Evolutionary conservation across 92 coral and sea anemone species (phyloP).

Genomic region (Hydrozoanthus gracilis): DNA sequence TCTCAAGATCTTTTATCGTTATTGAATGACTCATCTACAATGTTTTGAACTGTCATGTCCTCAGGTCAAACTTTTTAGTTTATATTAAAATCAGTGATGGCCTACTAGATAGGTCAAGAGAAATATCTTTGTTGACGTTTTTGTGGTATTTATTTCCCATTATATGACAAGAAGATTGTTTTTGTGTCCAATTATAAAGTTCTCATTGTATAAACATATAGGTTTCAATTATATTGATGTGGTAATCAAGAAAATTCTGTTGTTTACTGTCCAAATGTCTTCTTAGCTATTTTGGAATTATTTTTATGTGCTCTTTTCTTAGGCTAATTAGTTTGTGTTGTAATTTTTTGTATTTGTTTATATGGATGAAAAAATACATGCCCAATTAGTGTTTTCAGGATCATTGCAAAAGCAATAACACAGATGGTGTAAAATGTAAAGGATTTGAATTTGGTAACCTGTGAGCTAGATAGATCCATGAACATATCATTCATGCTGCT

Average conservation of each 20-base stretch:
- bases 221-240: neutral
- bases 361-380: no score
- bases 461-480: no score
- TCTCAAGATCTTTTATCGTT: neutral
- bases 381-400: neutral
- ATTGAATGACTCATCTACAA: neutral
- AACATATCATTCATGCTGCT: no score
- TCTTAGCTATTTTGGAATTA: neutral
- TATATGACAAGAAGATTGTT: neutral
- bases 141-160: neutral
- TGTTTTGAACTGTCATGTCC: slow-evolving; percentile 3
- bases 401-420: neutral
- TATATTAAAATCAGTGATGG: neutral
- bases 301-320: neutral
- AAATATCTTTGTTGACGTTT: slow-evolving; percentile 1
- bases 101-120: slow-evolving; percentile 7
- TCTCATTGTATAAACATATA: neutral
- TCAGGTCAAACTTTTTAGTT: neutral
- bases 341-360: neutral
- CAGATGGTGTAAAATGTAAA: neutral
- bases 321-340: neutral
- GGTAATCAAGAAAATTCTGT: neutral
- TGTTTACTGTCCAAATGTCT: neutral
- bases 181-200: neutral
- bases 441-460: no score